Base-by-base conservation (phyloP, 2,888 invertebrate genomes). In the Brenthis daphne region DNA sequence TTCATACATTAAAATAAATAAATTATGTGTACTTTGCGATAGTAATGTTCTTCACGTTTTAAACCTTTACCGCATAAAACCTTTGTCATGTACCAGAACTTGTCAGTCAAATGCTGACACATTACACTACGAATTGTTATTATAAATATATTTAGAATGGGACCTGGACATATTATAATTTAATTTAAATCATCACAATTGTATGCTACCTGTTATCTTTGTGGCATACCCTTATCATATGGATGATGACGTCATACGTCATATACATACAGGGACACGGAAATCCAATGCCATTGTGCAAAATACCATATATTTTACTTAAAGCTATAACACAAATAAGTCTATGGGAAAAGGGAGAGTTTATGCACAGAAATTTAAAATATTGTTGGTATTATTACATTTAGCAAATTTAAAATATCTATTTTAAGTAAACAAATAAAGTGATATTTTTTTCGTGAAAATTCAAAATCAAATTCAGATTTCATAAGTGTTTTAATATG, bases 241-340 rank as follows among this genome's bases (percentile, higher is more conserved):
- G 48, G 66, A 67, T 73, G 68, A 73, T 74, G 70, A 74, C 69
- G 72, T 67, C 67, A 67, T 50, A 57, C 60, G 65, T 72, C 67
- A 69, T 64, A 37, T 58, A 64, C 71, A 71, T 29, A 29, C 61
- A n/a, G 57, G 37, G 29, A 48, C 67, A 64, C 51, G 55, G 29
- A 12, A 64, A 55, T 57, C 53, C 50, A 33, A 54, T 43, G 14
- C 51, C 20, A 43, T 54, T 63, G 63, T 53, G 14, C 4, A 20
- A 53, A 43, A 43, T 8, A 11, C 48, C 8, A 48, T 37, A 54
- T 54, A 11, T 57, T 57, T n/a, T 12, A 57, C 16, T n/a, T 16
- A 37, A 57, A 43, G 11, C n/a, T 37, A 37, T n/a, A 20, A 20
- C 20, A 20, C 20, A 20, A 20, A 20, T 20, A 16, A 13, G 54